Percentiles rank a stretch among this genome's conserved stretches.
These are phyloP conservation scores for Lethenteron camtschaticum DNA, from an alignment of 2,113 vertebrate genomes.

Conservation along the genomic window DNA sequence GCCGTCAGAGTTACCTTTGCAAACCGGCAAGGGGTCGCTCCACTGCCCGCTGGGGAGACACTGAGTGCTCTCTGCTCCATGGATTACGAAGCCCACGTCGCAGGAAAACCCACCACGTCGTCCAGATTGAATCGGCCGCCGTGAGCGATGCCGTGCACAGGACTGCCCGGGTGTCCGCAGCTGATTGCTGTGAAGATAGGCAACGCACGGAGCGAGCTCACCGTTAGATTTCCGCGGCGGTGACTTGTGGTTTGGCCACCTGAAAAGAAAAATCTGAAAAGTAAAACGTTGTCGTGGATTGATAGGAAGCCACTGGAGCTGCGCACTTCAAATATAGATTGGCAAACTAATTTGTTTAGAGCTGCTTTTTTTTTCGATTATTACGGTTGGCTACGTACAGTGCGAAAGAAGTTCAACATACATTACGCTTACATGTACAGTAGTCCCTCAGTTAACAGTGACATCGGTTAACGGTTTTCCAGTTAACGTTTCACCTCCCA, in stretches of 20 bases:
- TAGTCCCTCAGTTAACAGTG: no score
- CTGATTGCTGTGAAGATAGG: slow-evolving; percentile 47
- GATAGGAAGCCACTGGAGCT: no score
- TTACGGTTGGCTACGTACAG: no score
- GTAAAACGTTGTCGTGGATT: not conserved
- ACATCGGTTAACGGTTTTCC: no score
- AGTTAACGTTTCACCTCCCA: no score
- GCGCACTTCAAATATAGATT: no score
- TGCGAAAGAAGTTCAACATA: no score
- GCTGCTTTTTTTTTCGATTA: no score
- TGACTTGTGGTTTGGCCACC: not conserved
- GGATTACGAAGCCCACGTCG: slow-evolving; percentile 52
- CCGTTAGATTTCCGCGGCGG: not conserved
- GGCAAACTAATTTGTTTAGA: no score
- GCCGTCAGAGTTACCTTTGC: slow-evolving; percentile 41
- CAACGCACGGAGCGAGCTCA: not conserved
- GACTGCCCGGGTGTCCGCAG: slow-evolving; percentile 84
- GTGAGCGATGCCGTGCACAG: slow-evolving; percentile 57
- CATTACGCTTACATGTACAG: no score
- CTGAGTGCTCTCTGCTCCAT: slow-evolving; percentile 42
- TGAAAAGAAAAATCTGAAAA: not conserved
- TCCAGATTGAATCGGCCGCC: slow-evolving; percentile 84
- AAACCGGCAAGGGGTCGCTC: slow-evolving; percentile 57
- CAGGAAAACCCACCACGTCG: slow-evolving; percentile 64
- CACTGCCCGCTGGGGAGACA: slow-evolving; percentile 80